Conservation (phyloP, 1,140 invertebrate species). For the Ips nitidus region DNA sequence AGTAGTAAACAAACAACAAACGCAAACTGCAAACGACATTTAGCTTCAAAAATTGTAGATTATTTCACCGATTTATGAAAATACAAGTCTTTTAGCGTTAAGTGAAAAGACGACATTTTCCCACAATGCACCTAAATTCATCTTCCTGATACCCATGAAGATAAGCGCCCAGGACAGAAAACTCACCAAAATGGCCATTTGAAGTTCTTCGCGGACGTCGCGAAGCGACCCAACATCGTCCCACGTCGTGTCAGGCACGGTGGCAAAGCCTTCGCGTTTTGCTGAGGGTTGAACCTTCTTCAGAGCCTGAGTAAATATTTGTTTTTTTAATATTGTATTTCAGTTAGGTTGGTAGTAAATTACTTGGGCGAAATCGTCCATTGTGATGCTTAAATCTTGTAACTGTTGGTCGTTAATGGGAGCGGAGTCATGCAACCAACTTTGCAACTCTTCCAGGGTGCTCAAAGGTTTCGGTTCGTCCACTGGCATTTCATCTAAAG, state of each 20-base stretch:
- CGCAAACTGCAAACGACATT: too few species aligned
- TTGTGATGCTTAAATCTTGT: conserved; percentile 64
- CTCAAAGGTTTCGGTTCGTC: conserved; percentile 29
- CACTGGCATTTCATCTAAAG: conserved; percentile 36
- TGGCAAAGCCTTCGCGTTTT: conserved; percentile 95
- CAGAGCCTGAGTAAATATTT: conserved; percentile 59
- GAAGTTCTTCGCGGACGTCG: conserved; percentile 85
- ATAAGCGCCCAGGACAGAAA: neutral
- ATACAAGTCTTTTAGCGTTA: too few species aligned
- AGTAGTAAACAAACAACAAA: too few species aligned
- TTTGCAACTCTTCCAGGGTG: conserved; percentile 51
- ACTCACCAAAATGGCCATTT: conserved; percentile 82
- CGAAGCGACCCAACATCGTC: conserved; percentile 92
- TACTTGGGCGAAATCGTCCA: conserved; percentile 69
- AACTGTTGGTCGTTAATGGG: conserved; percentile 64
- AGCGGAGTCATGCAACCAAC: conserved; percentile 58
- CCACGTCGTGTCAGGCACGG: conserved; percentile 97
- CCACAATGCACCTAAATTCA: neutral
- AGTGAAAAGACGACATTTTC: too few species aligned
- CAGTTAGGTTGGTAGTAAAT: neutral
- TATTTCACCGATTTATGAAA: too few species aligned
- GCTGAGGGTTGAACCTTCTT: conserved; percentile 87
- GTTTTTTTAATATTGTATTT: neutral
- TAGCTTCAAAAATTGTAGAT: too few species aligned
- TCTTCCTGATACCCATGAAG: neutral